These are phyloP conservation scores for Archivesica marissinica DNA, from an alignment of 1,140 invertebrate genomes.

Conservation along the genomic window DNA sequence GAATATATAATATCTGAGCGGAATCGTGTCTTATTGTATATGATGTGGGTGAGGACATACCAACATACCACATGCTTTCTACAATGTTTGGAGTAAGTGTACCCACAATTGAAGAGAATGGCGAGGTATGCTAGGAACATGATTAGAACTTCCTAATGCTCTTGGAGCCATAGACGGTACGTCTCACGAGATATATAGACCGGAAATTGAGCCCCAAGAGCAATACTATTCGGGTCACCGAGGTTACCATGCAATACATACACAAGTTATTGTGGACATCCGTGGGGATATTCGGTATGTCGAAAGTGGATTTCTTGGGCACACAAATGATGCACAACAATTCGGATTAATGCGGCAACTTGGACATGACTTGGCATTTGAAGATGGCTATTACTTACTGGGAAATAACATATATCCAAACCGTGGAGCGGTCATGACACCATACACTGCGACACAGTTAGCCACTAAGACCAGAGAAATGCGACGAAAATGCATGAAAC, in stretches of 20 bases:
- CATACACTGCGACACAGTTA: not conserved
- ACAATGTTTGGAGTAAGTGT: not conserved
- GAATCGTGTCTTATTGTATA: not conserved
- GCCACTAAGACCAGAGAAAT: too few relatives aligned
- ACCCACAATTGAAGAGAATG: not conserved
- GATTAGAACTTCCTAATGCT: not conserved
- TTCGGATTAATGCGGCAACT: not conserved
- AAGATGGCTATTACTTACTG: not conserved
- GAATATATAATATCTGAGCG: not conserved
- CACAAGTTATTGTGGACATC: not conserved
- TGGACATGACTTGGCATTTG: not conserved
- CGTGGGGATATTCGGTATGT: not conserved
- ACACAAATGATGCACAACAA: conserved; percentile 11
- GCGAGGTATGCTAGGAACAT: not conserved
- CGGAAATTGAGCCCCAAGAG: not conserved
- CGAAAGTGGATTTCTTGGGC: not conserved
- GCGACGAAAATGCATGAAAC: too few relatives aligned
- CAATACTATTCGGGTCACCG: not conserved
- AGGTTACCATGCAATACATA: not conserved
- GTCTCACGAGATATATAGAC: too few relatives aligned
- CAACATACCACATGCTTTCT: not conserved
- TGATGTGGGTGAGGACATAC: not conserved
- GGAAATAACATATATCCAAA: conserved; percentile 19
- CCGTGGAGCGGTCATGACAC: not conserved
- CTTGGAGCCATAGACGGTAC: too few relatives aligned